Conservation (phyloP, 35 echinoderm and acorn worm genomes). For the Ptychodera flava region DNA sequence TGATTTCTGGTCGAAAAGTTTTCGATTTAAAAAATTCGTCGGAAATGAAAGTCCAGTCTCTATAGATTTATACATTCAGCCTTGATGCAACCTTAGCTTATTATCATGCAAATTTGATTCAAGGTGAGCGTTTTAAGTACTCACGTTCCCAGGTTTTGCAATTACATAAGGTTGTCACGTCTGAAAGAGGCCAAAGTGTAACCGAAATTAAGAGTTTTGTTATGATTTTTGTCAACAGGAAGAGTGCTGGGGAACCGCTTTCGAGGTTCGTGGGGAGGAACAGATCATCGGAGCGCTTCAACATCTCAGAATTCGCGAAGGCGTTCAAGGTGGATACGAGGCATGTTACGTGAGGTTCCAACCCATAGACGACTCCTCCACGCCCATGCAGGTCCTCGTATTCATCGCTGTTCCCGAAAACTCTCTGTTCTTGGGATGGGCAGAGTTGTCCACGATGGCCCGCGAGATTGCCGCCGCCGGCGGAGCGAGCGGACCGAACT, state of each 20-base stretch:
- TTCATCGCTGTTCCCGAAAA: constrained; percentile 61
- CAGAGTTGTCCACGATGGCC: constrained; percentile 29
- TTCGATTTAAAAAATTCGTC: no score
- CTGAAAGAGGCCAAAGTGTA: no score
- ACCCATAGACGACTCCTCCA: constrained; percentile 21
- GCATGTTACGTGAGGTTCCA: constrained; percentile 27
- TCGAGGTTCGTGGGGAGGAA: constrained; percentile 56
- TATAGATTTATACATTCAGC: no score
- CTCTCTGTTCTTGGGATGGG: constrained; percentile 49
- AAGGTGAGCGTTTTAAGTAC: no score
- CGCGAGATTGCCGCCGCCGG: constrained; percentile 34
- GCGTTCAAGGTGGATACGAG: constrained; percentile 49
- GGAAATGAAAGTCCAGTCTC: no score
- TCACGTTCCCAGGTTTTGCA: no score
- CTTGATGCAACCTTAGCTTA: no score
- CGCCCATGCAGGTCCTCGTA: constrained; percentile 11
- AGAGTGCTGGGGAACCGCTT: constrained; percentile 67
- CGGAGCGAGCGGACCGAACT: constrained; percentile 48
- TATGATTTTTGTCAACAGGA: constrained; percentile 57
- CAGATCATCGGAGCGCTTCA: constrained; percentile 57
- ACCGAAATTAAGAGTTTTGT: no score
- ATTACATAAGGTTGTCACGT: no score
- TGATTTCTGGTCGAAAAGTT: no score
- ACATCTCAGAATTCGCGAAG: constrained; percentile 62
- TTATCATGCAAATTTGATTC: no score